Evolutionary conservation across 2,113 vertebrate species (phyloP).

Genomic region (Actenoides hombroni): DNA sequence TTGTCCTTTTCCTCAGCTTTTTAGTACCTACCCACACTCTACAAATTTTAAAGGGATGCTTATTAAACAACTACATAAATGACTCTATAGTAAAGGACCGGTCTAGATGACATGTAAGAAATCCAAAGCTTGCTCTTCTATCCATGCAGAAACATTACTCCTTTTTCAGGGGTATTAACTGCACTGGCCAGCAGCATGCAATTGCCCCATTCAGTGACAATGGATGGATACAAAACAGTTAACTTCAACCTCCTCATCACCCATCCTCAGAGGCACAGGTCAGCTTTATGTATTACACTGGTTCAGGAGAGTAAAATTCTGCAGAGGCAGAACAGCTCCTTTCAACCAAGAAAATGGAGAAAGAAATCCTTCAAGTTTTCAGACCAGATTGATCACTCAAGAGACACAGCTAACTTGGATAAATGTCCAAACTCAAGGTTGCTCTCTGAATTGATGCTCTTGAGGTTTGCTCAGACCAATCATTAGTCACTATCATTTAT

Average conservation of each 20-base stretch:
- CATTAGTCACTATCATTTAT: conserved; percentile 64
- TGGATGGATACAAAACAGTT: neutral
- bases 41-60: neutral
- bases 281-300: neutral
- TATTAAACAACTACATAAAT: neutral
- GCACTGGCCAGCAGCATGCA: neutral
- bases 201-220: neutral
- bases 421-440: conserved; percentile 12
- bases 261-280: neutral
- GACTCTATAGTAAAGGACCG: neutral
- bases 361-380: conserved; percentile 56
- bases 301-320: too few relatives aligned
- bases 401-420: neutral
- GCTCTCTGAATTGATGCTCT: conserved; percentile 49
- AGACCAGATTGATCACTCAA: conserved; percentile 46
- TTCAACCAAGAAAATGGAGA: neutral
- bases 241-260: neutral
- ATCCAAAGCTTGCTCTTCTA: neutral
- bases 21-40: neutral
- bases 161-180: neutral
- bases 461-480: conserved; percentile 50
- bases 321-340: neutral
- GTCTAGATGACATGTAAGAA: neutral
- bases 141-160: neutral
- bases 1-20: neutral